Conservation (phyloP, 2,888 invertebrate species). For the Eupithecia exiguata region DNA sequence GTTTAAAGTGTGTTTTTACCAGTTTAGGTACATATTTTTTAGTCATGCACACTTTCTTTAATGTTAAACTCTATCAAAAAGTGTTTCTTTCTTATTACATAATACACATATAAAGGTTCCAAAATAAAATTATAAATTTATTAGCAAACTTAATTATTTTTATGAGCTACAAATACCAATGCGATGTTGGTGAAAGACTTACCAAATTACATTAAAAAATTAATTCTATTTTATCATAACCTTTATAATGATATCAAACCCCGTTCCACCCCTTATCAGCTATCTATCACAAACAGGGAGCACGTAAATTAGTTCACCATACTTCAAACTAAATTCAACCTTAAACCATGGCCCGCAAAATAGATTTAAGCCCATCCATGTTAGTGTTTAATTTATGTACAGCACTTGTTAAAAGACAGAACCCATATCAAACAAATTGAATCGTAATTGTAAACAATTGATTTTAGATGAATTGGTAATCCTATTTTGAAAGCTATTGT, state of each 20-base stretch:
- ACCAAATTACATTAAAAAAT: not conserved
- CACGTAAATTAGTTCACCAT: not conserved
- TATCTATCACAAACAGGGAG: not conserved
- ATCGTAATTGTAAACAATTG: not conserved
- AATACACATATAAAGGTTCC: not conserved
- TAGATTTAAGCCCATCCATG: not conserved
- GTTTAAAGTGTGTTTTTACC: not conserved
- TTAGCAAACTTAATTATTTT: not conserved
- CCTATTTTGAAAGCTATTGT: not conserved
- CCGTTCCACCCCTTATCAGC: not conserved
- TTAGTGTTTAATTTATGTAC: not conserved
- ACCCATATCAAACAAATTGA: not conserved
- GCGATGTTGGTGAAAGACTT: not conserved
- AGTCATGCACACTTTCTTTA: too few species aligned
- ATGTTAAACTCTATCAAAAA: too few species aligned
- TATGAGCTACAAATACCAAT: not conserved
- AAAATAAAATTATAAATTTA: not conserved
- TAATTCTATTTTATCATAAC: not conserved
- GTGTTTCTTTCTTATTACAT: not conserved
- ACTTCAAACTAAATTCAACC: not conserved
- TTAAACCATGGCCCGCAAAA: not conserved
- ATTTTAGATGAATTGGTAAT: not conserved
- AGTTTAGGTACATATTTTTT: not conserved
- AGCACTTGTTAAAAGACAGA: not conserved
- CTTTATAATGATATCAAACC: not conserved